Base-by-base conservation (phyloP, 1,140 invertebrate genomes). In the Papilio machaon region DNA sequence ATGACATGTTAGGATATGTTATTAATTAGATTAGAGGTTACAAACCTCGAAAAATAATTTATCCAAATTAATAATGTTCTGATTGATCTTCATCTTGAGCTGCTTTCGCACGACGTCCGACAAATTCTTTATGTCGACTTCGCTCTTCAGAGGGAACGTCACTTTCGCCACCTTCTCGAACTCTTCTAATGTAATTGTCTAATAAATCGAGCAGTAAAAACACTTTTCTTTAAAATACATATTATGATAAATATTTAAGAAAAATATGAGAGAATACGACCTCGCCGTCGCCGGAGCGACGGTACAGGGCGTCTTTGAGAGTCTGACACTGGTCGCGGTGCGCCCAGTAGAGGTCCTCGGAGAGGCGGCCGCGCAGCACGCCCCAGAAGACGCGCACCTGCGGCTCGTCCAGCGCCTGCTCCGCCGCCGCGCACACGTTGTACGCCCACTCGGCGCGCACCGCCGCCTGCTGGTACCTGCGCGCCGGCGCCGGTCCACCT, bases 71-170 rank as follows among this genome's bases (percentile, higher is more conserved):
- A 95, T 81, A 17, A 93, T 91, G 46, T 86, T 87, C 64, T 83
- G 85, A 80, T 90, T 91, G n/a, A 91, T 84, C 85, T 95, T 95
- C 15, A 95, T 85, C 84, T 95, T 95, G 1, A 95, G 88, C 79
- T 95, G 95, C 82, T 92, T 95, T 54, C 91, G 89, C 10, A 92
- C 89, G 10, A 91, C 91, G 58, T 95, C 94, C 4, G 86, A 83
- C 15, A 95, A 83, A 74, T 95, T 95, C 81, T 94, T 94, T 38
- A 95, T 93, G 79, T 95, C 95, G 67, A 95, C 93, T 80, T 95
- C 94, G 74, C 90, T 94, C 81, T 95, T 95, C 73, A 95, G 67
- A 1, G 95, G 92, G 78, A 94, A 95, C 9, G 87, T 87, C 1
- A 87, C 70, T 79, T 92, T 92, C 0, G 90, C 77, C 7, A 89